phyloP scores from a whole-genome alignment of 35 echinoderm and acorn worm genomes.

The Nesometra sesokonis region DNA sequence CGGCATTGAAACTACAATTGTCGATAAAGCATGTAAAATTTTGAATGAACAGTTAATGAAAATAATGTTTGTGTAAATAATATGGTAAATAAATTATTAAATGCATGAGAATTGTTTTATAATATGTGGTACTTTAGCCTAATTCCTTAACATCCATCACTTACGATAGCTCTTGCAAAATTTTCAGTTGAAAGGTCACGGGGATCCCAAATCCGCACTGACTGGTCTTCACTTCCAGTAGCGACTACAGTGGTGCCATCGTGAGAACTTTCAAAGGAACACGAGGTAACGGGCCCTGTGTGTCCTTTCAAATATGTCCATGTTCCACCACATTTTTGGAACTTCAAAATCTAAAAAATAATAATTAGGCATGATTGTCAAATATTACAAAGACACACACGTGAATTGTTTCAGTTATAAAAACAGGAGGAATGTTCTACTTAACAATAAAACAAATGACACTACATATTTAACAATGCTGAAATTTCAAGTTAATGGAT shows the following conservation, averaged over 20 bases:
- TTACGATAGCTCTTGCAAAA: not conserved
- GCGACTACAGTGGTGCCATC: conserved; percentile 28
- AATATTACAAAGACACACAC: not conserved
- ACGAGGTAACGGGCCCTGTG: conserved; percentile 29
- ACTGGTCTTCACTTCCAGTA: conserved; percentile 67
- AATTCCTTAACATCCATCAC: not conserved
- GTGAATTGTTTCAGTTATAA: no score
- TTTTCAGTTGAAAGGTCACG: conserved; percentile 16
- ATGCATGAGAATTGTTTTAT: no score
- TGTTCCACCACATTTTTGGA: conserved; percentile 2
- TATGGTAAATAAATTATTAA: no score
- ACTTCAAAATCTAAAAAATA: conserved; percentile 12
- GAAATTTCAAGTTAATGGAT: no score
- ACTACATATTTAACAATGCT: no score
- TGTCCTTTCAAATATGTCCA: conserved; percentile 54
- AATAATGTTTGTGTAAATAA: no score
- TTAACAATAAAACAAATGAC: no score
- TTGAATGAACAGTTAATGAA: no score
- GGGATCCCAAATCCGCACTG: conserved; percentile 66
- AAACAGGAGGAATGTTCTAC: no score
- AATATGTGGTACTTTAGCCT: no score
- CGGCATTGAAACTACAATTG: no score
- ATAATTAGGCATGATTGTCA: not conserved
- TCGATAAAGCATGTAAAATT: no score
- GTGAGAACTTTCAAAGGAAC: conserved; percentile 32